These are phyloP conservation scores for Gephyroberyx darwinii DNA, from an alignment of 2,797 vertebrate species.

Conservation along the genomic window DNA sequence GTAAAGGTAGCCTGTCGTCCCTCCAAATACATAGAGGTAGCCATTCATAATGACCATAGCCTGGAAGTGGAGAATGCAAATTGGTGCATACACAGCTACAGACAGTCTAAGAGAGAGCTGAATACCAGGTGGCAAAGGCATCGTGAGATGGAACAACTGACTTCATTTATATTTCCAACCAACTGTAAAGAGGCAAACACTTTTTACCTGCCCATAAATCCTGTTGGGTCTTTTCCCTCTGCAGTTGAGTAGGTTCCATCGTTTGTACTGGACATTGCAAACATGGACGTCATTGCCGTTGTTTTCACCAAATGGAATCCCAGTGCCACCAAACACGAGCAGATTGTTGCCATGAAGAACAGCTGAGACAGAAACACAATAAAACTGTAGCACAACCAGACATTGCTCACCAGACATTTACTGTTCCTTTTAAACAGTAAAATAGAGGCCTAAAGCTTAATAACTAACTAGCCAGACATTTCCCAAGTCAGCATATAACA, in stretches of 20 bases:
- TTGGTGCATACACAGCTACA: background rate
- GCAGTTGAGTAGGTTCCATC: constrained; percentile 95
- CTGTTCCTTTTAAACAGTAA: too few relatives aligned
- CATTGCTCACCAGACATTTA: too few relatives aligned
- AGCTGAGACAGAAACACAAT: constrained; percentile 74
- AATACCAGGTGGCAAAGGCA: background rate
- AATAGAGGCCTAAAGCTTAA: too few relatives aligned
- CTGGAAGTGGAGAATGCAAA: constrained; percentile 46
- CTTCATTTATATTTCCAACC: background rate
- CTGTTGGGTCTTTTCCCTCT: constrained; percentile 95
- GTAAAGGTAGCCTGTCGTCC: constrained; percentile 97
- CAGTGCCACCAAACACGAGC: constrained; percentile 96
- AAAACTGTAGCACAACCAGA: background rate
- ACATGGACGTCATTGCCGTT: constrained; percentile 96
- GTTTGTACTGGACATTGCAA: constrained; percentile 95
- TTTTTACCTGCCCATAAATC: constrained; percentile 94
- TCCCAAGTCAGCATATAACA: too few relatives aligned
- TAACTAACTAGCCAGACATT: too few relatives aligned
- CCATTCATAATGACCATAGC: constrained; percentile 92
- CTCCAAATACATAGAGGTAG: constrained; percentile 96
- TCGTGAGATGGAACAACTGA: background rate
- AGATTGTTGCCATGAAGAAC: constrained; percentile 96
- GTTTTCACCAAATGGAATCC: constrained; percentile 97
- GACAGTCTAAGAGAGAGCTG: too few relatives aligned
- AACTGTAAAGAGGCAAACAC: background rate